Base-by-base conservation (phyloP, 2,113 vertebrate genomes). In the Bufo bufo region DNA sequence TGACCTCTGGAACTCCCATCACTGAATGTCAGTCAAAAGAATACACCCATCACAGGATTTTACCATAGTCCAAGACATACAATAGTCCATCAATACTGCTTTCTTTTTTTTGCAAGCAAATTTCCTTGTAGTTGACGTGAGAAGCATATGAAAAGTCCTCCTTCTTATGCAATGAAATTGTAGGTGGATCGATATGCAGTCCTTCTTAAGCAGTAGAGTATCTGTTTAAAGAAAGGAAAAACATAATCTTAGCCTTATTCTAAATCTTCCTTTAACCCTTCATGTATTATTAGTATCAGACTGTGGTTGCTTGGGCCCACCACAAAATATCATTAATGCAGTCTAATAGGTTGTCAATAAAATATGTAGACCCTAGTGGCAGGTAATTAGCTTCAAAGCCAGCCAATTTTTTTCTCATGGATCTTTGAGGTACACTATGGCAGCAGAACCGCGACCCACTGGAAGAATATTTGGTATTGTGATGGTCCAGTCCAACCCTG, bases 11-110 rank as follows among this genome's bases (percentile, higher is more conserved):
- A 85, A 23, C 13, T 14, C 33, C 50, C 14, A 43, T 72, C 80
- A 66, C 59, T 82, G 45, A n/a, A 82, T 66, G 17, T 82, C 80
- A 82, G 50, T 74, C 66, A 75, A 20, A 75, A 69, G 50, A 58
- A 75, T 74, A 75, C 54, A 20, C n/a, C 83, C 66, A 74, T 58
- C 54, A 16, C 33, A 58, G 83, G 50, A 74, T 85, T 52, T 45
- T 33, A 17, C 23, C 23, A 14, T 56, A 19, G 20, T 84, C 49
- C 82, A 33, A 33, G 52, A 69, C 20, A 52, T 23, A 50, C 20
- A 84, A 11, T 23, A 61, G 52, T 85, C 72, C 20, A 63, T 4
- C 13, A 63, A 77, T 61, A 77, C 72, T 77, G 84, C 13, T 56
- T 33, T 33, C 33, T 69, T 85, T 1, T 33, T 59, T 13, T 49